These are phyloP conservation scores for Toxonevra muliebris DNA, from an alignment of 2,888 invertebrate genomes.

Conservation along the genomic window DNA sequence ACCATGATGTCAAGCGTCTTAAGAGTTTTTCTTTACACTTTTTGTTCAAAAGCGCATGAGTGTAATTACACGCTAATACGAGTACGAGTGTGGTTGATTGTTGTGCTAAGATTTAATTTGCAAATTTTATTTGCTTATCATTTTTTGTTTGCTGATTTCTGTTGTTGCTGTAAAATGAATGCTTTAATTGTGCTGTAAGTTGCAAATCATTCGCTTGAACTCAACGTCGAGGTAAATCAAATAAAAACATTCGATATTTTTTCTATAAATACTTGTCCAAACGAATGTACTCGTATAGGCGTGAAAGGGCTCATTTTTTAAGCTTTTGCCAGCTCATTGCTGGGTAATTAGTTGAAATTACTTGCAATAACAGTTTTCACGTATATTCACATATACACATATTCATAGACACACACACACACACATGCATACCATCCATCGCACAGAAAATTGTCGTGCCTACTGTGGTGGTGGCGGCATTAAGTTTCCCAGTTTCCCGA, in stretches of 20 bases:
- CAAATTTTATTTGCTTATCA: slow-evolving; percentile 10
- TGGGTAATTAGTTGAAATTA: slow-evolving; percentile 56
- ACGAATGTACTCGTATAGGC: neutral
- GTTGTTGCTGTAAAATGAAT: neutral
- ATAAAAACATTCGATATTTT: neutral
- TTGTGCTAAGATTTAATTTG: slow-evolving; percentile 24
- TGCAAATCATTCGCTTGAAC: neutral
- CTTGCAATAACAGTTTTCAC: slow-evolving; percentile 43
- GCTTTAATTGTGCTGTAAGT: neutral
- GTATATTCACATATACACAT: neutral
- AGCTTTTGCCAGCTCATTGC: slow-evolving; percentile 54
- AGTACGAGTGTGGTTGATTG: slow-evolving; percentile 16
- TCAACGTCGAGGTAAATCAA: neutral
- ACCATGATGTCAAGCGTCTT: neutral
- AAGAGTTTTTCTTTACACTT: neutral
- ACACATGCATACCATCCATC: neutral
- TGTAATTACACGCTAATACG: neutral
- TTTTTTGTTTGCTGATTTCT: neutral
- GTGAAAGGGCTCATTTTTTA: neutral
- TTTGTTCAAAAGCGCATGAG: neutral
- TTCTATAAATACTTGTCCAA: neutral
- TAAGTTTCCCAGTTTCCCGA: too few species aligned
- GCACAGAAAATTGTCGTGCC: neutral
- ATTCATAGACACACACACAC: neutral
- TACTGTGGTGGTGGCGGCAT: neutral